Evolutionary conservation across 2,888 invertebrate genomes (phyloP).

Genomic region (Disparrhopalites patrizii): DNA sequence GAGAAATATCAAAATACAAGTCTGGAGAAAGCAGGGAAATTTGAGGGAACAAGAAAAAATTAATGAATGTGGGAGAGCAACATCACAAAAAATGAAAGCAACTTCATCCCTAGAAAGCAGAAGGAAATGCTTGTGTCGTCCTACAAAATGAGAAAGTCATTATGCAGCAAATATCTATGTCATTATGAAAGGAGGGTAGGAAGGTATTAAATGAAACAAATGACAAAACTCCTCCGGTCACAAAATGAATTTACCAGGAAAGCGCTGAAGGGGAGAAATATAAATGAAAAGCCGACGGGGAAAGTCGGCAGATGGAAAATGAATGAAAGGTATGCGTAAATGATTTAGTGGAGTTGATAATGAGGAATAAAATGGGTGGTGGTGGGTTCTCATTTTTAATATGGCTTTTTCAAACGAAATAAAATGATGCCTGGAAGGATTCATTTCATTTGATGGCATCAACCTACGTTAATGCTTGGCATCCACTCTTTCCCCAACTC

Average conservation of each 20-base stretch:
- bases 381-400: not conserved
- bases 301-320: not conserved
- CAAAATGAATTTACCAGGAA: no score
- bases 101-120: no score
- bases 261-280: not conserved
- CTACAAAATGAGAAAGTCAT: no score
- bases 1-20: no score
- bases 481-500: no score
- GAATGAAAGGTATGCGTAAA: not conserved
- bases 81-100: no score
- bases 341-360: not conserved
- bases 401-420: not conserved
- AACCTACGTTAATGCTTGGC: no score
- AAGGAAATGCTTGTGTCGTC: no score
- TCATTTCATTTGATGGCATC: not conserved
- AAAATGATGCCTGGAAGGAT: not conserved
- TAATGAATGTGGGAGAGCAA: no score
- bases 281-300: not conserved
- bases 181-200: not conserved
- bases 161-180: no score
- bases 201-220: not conserved
- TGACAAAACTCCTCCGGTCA: not conserved
- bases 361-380: not conserved
- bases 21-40: no score
- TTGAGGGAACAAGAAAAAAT: no score